Conservation (phyloP, 2,888 invertebrate genomes). For the Drosophila monieri region DNA sequence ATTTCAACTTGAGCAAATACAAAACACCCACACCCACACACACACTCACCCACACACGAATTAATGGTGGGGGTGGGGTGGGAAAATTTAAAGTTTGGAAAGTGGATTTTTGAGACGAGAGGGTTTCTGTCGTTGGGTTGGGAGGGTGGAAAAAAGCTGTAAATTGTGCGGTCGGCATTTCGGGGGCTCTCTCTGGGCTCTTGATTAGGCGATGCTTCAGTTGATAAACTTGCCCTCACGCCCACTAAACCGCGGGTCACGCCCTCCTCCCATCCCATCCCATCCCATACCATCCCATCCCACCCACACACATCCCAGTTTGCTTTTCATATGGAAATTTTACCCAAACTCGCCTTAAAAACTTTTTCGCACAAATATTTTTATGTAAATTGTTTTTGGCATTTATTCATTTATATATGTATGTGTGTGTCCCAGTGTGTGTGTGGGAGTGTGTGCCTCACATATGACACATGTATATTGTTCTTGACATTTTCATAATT, state of each 20-base stretch:
- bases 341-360: constrained; percentile 32
- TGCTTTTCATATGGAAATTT: constrained; percentile 72
- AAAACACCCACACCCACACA: constrained; percentile 13
- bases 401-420: constrained; percentile 65
- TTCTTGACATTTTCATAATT: constrained; percentile 66
- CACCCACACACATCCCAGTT: constrained; percentile 5
- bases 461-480: constrained; percentile 48
- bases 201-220: constrained; percentile 75
- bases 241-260: constrained; percentile 24
- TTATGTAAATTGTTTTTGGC: constrained; percentile 76
- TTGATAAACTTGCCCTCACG: constrained; percentile 64
- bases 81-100: constrained; percentile 4
- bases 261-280: constrained; percentile 17
- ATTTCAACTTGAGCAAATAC: constrained; percentile 40
- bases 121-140: neutral
- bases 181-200: constrained; percentile 34
- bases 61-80: neutral
- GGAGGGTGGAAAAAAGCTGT: constrained; percentile 20
- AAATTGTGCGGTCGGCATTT: constrained; percentile 67
- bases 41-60: neutral
- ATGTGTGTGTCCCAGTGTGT: neutral
- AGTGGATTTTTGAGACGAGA: neutral
- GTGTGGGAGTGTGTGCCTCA: constrained; percentile 18
- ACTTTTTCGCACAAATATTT: constrained; percentile 75
- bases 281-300: constrained; percentile 30